Base-by-base conservation (phyloP, 2,888 invertebrate genomes). In the Parelbella ahira region DNA sequence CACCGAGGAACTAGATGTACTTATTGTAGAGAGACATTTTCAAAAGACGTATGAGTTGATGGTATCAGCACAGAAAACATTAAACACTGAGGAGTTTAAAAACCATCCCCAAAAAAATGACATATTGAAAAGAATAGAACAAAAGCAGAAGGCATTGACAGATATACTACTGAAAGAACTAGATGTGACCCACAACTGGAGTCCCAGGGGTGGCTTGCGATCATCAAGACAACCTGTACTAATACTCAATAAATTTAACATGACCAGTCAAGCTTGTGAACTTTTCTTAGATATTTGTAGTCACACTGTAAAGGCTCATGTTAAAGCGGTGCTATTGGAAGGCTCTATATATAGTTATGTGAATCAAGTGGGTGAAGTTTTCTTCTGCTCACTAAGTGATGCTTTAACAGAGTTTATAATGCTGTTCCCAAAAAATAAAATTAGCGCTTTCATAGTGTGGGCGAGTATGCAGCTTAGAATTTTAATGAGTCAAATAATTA, bases 21-120 rank as follows among this genome's bases (percentile, higher is more conserved):
- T 94, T 58, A 95, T 98, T 52, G 98, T 98, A 0, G 97, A 98
- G 77, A 91, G 98, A 57, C 96, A 98, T 76, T 98, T 98, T 67
- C 96, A 97, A 72, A 96, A 95, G 64, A 97, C 97, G 1, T 93
- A 96, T 51, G 90, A 91, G 50, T 84, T 97, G 6, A 91, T 98
- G 53, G 93, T 94, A 13, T 66, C 69, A 37, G 86, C 88, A 9
- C 86, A 87, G 49, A 79, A 73, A 39, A 66, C 72, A 19, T 64
- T 88, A 43, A 76, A 69, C 37, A 68, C 70, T 5, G 80, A 79
- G 30, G 86, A 86, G 56, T 81, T 66, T 41, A 78, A 74, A 50
- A 67, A 45, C 48, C 82, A 87, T 53, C 86, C 86, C 37, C 74
- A 77, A 48, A 75, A 60, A 54, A 53, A 59, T 55, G 82, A 81